These are phyloP conservation scores for Glossosoma conforme DNA, from an alignment of 1,140 invertebrate genomes.

Conservation along the genomic window DNA sequence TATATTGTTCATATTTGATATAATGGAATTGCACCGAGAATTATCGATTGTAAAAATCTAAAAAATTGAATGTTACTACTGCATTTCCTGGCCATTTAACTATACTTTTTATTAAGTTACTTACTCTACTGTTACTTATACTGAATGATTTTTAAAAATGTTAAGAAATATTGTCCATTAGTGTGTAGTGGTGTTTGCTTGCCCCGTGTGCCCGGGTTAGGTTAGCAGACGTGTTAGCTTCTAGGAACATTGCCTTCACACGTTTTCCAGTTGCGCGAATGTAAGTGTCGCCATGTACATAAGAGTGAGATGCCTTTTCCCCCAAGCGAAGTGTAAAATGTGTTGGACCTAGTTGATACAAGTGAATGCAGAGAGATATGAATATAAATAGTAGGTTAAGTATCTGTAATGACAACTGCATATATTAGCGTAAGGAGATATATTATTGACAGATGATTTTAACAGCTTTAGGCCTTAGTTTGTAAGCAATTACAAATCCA, in stretches of 20 bases:
- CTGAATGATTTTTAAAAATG: not conserved
- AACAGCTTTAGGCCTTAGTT: constrained; percentile 27
- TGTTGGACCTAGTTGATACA: not conserved
- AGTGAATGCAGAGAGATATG: constrained; percentile 12
- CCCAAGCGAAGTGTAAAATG: not conserved
- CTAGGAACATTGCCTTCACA: too few relatives aligned
- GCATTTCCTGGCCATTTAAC: too few relatives aligned
- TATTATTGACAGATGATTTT: constrained; percentile 22
- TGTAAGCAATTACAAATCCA: constrained; percentile 22
- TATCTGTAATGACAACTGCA: constrained; percentile 10
- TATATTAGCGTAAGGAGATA: constrained; percentile 25
- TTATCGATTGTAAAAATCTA: too few relatives aligned
- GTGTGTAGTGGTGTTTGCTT: not conserved
- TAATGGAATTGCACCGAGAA: too few relatives aligned
- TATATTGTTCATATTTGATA: too few relatives aligned
- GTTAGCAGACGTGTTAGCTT: constrained; percentile 1
- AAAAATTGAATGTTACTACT: too few relatives aligned
- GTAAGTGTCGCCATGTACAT: not conserved
- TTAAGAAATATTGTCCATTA: not conserved
- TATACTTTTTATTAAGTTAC: constrained; percentile 1
- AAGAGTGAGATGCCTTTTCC: constrained; percentile 1
- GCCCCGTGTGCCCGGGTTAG: constrained; percentile 1
- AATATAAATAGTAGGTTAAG: constrained; percentile 17
- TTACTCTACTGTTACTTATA: not conserved
- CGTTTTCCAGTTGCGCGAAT: not conserved